These are phyloP conservation scores for Streptopelia turtur DNA, from an alignment of 2,797 vertebrate species.

Conservation along the genomic window DNA sequence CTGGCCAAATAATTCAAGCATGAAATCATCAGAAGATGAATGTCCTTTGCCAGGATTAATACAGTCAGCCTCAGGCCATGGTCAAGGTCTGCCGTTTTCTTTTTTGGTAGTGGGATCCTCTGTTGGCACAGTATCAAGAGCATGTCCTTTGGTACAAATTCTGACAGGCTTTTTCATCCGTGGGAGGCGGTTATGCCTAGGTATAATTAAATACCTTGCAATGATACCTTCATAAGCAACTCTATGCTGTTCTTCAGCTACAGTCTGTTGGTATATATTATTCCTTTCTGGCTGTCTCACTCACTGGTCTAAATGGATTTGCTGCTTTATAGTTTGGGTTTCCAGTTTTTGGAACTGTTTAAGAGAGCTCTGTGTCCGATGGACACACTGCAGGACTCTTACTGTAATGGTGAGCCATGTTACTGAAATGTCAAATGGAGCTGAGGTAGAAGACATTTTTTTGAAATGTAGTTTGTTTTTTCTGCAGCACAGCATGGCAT, in stretches of 20 bases:
- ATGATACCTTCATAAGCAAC: not conserved
- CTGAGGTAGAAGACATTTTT: not conserved
- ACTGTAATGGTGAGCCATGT: not conserved
- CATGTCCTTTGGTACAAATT: not conserved
- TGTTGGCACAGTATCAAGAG: not conserved
- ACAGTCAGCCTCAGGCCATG: not conserved
- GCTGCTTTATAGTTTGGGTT: not conserved
- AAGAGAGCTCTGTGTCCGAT: not conserved
- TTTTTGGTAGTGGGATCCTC: not conserved
- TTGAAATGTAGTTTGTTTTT: not conserved
- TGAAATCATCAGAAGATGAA: not conserved
- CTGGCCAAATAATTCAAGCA: not conserved
- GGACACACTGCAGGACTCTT: not conserved
- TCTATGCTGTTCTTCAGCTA: not conserved
- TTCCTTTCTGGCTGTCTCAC: not conserved
- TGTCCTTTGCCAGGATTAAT: not conserved
- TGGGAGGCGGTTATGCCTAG: not conserved
- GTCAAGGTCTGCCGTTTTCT: not conserved
- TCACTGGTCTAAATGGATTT: not conserved
- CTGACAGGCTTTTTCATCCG: not conserved
- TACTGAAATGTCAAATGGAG: not conserved
- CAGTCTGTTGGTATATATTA: not conserved
- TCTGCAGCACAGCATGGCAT: not conserved
- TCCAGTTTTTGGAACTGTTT: not conserved
- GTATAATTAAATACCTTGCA: not conserved